Percentiles rank a stretch among this genome's conserved stretches.
phyloP scores from a whole-genome alignment of 2,113 vertebrate genomes.

The Numenius arquata region DNA sequence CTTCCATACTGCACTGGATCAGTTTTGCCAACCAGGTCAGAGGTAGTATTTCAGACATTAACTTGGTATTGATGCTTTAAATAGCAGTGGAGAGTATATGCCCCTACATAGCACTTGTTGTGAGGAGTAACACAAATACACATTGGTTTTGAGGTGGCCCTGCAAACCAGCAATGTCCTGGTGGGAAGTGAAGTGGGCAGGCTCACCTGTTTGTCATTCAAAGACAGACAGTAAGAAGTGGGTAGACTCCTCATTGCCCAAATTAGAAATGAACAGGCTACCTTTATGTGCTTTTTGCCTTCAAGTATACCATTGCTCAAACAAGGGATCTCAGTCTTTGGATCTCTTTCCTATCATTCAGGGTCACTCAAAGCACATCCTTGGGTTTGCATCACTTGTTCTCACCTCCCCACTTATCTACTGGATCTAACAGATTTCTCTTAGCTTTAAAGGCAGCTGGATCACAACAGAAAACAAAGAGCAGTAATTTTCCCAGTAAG shows the following conservation, averaged over 20 bases:
- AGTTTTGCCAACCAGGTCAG: constrained; percentile 20
- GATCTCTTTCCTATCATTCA: background rate
- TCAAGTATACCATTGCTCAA: background rate
- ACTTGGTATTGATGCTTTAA: constrained; percentile 8
- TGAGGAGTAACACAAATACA: background rate
- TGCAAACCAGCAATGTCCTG: background rate
- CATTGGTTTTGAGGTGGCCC: background rate
- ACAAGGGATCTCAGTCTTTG: background rate
- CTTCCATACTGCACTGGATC: background rate
- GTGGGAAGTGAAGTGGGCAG: background rate
- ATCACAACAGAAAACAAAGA: background rate
- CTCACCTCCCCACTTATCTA: background rate
- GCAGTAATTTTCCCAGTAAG: background rate
- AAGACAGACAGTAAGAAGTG: background rate
- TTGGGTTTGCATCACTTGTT: background rate
- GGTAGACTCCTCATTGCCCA: background rate
- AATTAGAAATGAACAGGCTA: constrained; percentile 15
- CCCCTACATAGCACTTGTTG: constrained; percentile 15
- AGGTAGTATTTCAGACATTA: background rate
- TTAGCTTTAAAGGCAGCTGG: background rate
- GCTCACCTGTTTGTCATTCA: background rate
- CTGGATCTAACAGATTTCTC: background rate
- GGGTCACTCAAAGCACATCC: background rate
- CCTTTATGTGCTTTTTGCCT: background rate
- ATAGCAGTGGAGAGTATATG: constrained; percentile 5